Percentiles rank a stretch among this genome's conserved stretches.
Evolutionary conservation across 2,113 vertebrate genomes (phyloP).

Genomic region (Ranitomeya imitator): DNA sequence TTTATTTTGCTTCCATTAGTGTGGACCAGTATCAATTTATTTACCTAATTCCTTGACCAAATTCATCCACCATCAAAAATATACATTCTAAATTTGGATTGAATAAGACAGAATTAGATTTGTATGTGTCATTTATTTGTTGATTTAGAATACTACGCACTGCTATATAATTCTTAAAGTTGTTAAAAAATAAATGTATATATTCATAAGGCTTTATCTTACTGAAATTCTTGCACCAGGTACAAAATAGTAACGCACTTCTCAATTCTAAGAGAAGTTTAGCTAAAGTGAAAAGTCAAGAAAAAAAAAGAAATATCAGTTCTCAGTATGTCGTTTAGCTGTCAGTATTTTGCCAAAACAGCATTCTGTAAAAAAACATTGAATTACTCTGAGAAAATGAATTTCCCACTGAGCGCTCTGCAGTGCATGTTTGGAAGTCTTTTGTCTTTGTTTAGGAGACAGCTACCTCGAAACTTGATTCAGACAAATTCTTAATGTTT

Average conservation of each 20-base stretch:
- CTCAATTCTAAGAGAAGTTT: constrained; percentile 24
- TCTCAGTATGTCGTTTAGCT: constrained; percentile 48
- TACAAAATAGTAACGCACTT: constrained; percentile 5
- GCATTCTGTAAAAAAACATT: constrained; percentile 48
- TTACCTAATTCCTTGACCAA: too few species aligned
- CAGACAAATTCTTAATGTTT: constrained; percentile 46
- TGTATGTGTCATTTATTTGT: background rate
- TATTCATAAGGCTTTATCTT: background rate
- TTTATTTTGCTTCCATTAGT: too few species aligned
- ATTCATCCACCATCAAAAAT: background rate
- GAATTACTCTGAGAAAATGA: constrained; percentile 54
- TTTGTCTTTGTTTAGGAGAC: constrained; percentile 56
- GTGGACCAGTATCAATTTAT: too few species aligned
- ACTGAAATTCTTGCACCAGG: background rate
- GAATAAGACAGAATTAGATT: background rate
- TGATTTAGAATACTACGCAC: background rate
- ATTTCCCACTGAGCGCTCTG: constrained; percentile 50
- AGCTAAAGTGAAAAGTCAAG: constrained; percentile 12
- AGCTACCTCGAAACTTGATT: constrained; percentile 45
- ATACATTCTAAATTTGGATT: background rate
- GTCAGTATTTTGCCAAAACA: constrained; percentile 53
- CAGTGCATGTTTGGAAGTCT: constrained; percentile 46
- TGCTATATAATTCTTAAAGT: constrained; percentile 1
- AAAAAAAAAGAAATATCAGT: constrained; percentile 42
- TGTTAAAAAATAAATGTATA: background rate